Percentiles rank a stretch among this genome's conserved stretches.
Evolutionary conservation across 2,888 invertebrate species (phyloP).

Genomic region (Ophraella communa): DNA sequence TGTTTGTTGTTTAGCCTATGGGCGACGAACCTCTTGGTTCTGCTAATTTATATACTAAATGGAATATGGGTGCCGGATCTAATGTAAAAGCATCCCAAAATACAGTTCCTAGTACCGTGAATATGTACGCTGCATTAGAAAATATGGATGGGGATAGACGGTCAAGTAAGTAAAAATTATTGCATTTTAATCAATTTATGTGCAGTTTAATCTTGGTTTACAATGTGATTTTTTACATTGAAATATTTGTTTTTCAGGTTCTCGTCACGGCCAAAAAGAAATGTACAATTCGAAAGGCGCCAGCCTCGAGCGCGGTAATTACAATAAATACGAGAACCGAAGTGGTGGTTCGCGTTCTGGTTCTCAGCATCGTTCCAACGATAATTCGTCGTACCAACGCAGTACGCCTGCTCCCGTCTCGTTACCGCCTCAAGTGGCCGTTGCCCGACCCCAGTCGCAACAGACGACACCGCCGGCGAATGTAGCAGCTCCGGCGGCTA

Average conservation of each 20-base stretch:
- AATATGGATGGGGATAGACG: slow-evolving; percentile 56
- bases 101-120: slow-evolving; percentile 52
- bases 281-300: slow-evolving; percentile 58
- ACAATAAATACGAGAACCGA: slow-evolving; percentile 59
- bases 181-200: not conserved
- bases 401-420: slow-evolving; percentile 32
- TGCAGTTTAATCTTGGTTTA: too few species aligned
- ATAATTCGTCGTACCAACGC: slow-evolving; percentile 36
- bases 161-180: slow-evolving; percentile 39
- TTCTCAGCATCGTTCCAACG: slow-evolving; percentile 64
- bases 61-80: slow-evolving; percentile 58
- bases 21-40: slow-evolving; percentile 61
- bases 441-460: slow-evolving; percentile 12
- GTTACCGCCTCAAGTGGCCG: slow-evolving; percentile 23
- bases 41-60: slow-evolving; percentile 54
- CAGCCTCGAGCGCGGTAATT: slow-evolving; percentile 54
- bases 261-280: slow-evolving; percentile 47
- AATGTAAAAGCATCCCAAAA: slow-evolving; percentile 46
- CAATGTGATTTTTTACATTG: too few species aligned
- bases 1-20: slow-evolving; percentile 50
- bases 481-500: slow-evolving; percentile 1
- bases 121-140: slow-evolving; percentile 62
- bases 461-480: slow-evolving; percentile 34
- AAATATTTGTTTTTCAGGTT: slow-evolving; percentile 33
- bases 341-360: slow-evolving; percentile 64